Evolutionary conservation across 2,113 vertebrate species (phyloP), one percentile per base, ranked within the genome.

Genomic region (Acanthochromis polyacanthus): DNA sequence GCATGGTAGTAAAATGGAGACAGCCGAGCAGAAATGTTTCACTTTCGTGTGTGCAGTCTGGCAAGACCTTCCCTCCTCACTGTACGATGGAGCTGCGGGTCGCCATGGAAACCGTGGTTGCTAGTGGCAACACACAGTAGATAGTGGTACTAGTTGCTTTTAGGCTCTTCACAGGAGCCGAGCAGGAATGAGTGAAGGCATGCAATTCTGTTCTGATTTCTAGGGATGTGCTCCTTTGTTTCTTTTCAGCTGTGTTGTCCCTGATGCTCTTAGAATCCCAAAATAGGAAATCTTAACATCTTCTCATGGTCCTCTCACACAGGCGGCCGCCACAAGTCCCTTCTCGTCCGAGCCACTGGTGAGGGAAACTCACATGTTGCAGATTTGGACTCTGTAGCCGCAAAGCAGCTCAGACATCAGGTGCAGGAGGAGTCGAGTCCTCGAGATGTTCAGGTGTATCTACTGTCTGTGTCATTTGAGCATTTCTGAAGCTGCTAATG

Each of bases 241-340:
- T 36, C 7, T 8, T 43, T 12, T 12, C 40, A 19, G 30, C 70
- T 72, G 51, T 50, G 32, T 65, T 43, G 36, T 3, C 36, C 17
- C 58, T 36, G 9, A 45, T 57, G 9, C 38, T 2, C 1, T 40
- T 2, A 4, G 5, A 20, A 36, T n/a, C 9, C 53, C 3, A 45
- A 22, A 51, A 51, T 8, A 9, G 9, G 15, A 45, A 51, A 71
- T 74, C 22, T 28, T 17, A 17, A 65, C n/a, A 61, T 71, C 16
- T 65, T 50, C 15, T 55, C 28, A 17, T 69, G 71, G 12, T 66
- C 45, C 59, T 64, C 32, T 77, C 80, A 51, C 36, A 56, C 86
- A 91, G 91, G 79, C 80, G 87, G 22, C 86, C 91, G 17, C 88
- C 88, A 17, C 88, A 90, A 12, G 32, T 75, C 65, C 87, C 85